phyloP scores from a whole-genome alignment of 2,888 invertebrate genomes.

The Agrochola lota region DNA sequence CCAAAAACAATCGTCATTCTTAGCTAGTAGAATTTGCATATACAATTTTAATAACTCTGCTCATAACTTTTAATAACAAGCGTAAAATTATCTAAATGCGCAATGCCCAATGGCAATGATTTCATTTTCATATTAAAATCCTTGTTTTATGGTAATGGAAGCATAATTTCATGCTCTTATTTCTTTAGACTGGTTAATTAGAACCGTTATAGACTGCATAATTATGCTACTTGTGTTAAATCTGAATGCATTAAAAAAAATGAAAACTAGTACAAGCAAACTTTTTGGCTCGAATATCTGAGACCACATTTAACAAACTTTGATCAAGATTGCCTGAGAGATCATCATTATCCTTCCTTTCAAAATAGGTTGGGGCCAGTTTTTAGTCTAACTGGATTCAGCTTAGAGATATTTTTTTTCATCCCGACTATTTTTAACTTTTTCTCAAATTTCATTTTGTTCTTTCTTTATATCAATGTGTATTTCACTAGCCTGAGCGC shows the following conservation, averaged over 20 bases:
- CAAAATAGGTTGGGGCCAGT: not conserved
- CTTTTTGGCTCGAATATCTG: not conserved
- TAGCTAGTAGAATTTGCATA: conserved; percentile 2
- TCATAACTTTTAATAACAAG: conserved; percentile 33
- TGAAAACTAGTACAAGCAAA: too few relatives aligned
- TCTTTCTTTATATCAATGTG: not conserved
- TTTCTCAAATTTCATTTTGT: not conserved
- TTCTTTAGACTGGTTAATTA: conserved; percentile 15
- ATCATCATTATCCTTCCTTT: not conserved
- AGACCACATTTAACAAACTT: not conserved
- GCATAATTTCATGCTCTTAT: conserved; percentile 12
- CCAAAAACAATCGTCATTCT: not conserved
- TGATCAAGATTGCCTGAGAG: not conserved
- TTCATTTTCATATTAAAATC: conserved; percentile 12
- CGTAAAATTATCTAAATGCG: not conserved
- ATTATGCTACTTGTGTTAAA: not conserved
- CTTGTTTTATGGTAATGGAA: not conserved
- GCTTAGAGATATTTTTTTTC: not conserved
- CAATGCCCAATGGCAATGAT: conserved; percentile 4
- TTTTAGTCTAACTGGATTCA: too few relatives aligned
- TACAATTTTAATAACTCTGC: conserved; percentile 6
- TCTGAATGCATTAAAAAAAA: conserved; percentile 5
- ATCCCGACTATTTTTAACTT: not conserved
- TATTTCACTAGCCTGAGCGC: not conserved
- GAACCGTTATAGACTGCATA: conserved; percentile 17